These are phyloP conservation scores for Lynx canadensis DNA, from an alignment of 2,113 vertebrate species.

Conservation along the genomic window DNA sequence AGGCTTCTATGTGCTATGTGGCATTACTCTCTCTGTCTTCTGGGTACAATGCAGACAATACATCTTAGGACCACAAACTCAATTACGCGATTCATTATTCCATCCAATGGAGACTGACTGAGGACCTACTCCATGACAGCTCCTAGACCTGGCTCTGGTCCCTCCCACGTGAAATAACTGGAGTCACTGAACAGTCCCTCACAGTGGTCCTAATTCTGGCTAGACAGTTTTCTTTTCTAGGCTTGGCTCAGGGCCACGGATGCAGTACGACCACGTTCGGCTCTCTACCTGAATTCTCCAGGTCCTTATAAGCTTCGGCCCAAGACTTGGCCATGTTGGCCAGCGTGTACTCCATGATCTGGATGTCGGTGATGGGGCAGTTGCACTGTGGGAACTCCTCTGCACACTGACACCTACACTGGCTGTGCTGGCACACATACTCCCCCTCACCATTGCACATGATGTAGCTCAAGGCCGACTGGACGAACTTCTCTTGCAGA, in stretches of 20 bases:
- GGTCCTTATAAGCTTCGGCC: slow-evolving; percentile 96
- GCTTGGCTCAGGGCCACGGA: accelerated
- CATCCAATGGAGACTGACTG: neutral
- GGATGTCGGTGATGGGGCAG: slow-evolving; percentile 98
- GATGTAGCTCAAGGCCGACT: slow-evolving; percentile 99
- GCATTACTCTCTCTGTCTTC: neutral
- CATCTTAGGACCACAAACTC: neutral
- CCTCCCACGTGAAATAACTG: accelerated
- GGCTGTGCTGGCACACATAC: slow-evolving; percentile 95
- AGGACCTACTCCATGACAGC: neutral
- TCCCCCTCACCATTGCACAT: slow-evolving; percentile 99
- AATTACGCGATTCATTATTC: neutral
- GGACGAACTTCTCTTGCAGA: slow-evolving; percentile 99
- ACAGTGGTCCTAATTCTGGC: accelerated
- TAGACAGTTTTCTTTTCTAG: neutral
- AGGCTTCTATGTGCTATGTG: neutral
- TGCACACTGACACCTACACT: slow-evolving; percentile 94
- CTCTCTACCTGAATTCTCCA: slow-evolving; percentile 96
- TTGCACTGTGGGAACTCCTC: slow-evolving; percentile 99
- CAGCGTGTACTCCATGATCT: slow-evolving; percentile 98
- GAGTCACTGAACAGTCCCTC: no score
- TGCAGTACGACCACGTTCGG: no score
- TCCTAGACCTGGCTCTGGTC: neutral
- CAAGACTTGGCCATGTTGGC: slow-evolving; percentile 95
- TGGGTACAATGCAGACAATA: neutral